phyloP scores from a whole-genome alignment of 64 coral and sea anemone genomes.

The Montipora efflorescens region DNA sequence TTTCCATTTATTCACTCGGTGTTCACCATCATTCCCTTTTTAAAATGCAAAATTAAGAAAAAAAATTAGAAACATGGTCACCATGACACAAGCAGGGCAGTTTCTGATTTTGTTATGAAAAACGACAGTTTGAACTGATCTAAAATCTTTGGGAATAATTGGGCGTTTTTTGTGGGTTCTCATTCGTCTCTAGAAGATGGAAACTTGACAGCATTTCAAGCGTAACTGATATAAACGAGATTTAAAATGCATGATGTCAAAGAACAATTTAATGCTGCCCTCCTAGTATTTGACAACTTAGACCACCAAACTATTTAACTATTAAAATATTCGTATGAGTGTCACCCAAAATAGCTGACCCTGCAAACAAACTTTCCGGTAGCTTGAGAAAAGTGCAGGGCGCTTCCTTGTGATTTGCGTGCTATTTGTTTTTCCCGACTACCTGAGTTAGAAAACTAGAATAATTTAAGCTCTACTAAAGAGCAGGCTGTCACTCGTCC shows the following conservation, averaged over 20 bases:
- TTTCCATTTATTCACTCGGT: not conserved
- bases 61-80: slow-evolving; percentile 10
- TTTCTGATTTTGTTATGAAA: not conserved
- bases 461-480: slow-evolving; percentile 87
- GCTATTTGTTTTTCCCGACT: slow-evolving; percentile 51
- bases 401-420: slow-evolving; percentile 69
- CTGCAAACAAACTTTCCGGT: slow-evolving; percentile 65
- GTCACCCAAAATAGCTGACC: slow-evolving; percentile 41
- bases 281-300: slow-evolving; percentile 21
- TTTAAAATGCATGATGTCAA: slow-evolving; percentile 32
- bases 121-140: not conserved
- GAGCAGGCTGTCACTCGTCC: slow-evolving; percentile 57
- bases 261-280: slow-evolving; percentile 22
- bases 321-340: slow-evolving; percentile 54
- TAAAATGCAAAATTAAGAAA: not conserved
- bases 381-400: slow-evolving; percentile 53
- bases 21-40: not conserved
- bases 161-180: slow-evolving; percentile 31
- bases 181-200: not conserved
- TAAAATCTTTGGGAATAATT: not conserved
- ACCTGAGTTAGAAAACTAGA: slow-evolving; percentile 32
- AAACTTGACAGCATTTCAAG: slow-evolving; percentile 45
- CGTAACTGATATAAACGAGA: not conserved
- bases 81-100: not conserved
- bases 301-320: slow-evolving; percentile 43